Evolutionary conservation across 2,888 invertebrate species (phyloP).

Genomic region (Drosophila helvetica): DNA sequence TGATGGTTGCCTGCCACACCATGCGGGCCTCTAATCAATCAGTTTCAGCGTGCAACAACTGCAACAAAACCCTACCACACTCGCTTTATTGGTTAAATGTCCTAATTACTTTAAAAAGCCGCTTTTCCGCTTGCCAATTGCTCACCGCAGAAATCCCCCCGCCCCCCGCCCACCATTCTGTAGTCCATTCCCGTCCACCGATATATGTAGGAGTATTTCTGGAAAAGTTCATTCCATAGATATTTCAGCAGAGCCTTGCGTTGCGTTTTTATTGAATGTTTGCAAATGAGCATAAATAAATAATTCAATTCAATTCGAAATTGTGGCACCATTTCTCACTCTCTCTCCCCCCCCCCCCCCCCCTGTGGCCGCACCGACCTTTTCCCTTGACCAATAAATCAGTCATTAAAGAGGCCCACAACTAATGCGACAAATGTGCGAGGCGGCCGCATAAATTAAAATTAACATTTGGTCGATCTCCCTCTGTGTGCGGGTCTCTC

Average conservation of each 20-base stretch:
- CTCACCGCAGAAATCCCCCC: background rate
- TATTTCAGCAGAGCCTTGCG: slow-evolving; percentile 53
- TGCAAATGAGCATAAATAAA: slow-evolving; percentile 64
- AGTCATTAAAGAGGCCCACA: slow-evolving; percentile 74
- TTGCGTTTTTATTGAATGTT: slow-evolving; percentile 58
- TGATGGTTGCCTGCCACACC: background rate
- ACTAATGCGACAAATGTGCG: slow-evolving; percentile 75
- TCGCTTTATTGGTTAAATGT: slow-evolving; percentile 53
- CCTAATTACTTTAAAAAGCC: slow-evolving; percentile 75
- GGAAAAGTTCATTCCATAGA: slow-evolving; percentile 10
- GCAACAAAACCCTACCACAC: slow-evolving; percentile 25
- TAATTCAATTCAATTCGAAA: slow-evolving; percentile 63
- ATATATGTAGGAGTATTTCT: background rate
- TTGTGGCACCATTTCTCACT: slow-evolving; percentile 29
- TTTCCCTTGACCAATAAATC: slow-evolving; percentile 67
- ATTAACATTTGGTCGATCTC: slow-evolving; percentile 67
- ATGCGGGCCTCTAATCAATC: slow-evolving; percentile 47
- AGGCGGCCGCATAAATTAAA: slow-evolving; percentile 76
- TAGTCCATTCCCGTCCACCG: no score
- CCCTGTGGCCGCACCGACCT: background rate
- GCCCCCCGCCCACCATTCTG: background rate
- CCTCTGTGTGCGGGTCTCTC: slow-evolving; percentile 11
- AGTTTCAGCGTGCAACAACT: slow-evolving; percentile 7
- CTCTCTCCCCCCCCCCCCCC: slow-evolving; percentile 32
- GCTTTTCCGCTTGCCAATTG: slow-evolving; percentile 40